Base-by-base conservation (phyloP, 2,797 vertebrate genomes). In the Fistularia tabacaria region DNA sequence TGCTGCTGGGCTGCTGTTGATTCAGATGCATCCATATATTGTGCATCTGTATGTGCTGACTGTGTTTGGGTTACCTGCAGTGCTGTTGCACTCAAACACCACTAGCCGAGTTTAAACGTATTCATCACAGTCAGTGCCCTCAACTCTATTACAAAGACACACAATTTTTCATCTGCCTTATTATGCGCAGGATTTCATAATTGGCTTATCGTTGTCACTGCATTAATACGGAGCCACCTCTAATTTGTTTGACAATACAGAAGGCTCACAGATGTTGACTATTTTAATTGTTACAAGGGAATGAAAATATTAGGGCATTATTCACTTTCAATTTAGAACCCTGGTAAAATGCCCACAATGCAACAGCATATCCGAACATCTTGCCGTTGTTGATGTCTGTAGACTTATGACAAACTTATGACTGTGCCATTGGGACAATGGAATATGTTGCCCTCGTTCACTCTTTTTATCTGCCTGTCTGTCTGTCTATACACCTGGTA, bases 101-200 rank as follows among this genome's bases (percentile, higher is more conserved):
- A 58, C 48, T 13, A 71, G 61, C 57, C 3, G 0, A 60, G 67
- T 71, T 68, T 65, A 71, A 77, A 77, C 58, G 51, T 80, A 89
- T 89, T 86, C 78, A 87, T 87, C 86, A 85, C 83, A 77, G 74
- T 67, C 73, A 14, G 46, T 54, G 66, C 52, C 70, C 82, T 75
- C 67, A 65, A 75, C 80, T 83, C 81, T 49, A 72, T 87, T 82
- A 86, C 75, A 74, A 66, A 78, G 79, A 77, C 77, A 76, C 68
- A 64, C 78, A 53, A 71, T 80, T 79, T 51, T 77, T 84, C 81
- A 68, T 71, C 57, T 54, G 62, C 53, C 68, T 71, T 81, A 81
- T 88, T 84, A 79, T 77, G 63, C 51, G 13, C 54, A 1, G 54
- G 63, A 57, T 81, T 77, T 74, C 66, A 54, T 47, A 76, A 68